Percentiles rank a stretch among this genome's conserved stretches.
Conservation (phyloP, 2,888 invertebrate species). For the Calameuta pallipes region DNA sequence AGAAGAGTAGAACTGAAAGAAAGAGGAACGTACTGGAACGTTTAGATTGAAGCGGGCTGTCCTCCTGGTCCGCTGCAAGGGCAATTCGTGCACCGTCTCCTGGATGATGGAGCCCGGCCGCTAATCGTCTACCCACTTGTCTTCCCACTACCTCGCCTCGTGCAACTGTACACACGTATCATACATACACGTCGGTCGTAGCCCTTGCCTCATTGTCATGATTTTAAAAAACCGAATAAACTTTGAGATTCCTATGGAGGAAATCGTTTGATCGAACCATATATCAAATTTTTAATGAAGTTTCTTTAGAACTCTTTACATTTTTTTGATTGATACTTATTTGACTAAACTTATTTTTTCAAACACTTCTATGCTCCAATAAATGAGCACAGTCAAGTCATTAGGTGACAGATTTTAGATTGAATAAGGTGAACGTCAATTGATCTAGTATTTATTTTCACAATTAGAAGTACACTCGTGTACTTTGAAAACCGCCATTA, state of each 20-base stretch:
- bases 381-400: background rate
- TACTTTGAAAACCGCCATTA: background rate
- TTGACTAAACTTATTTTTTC: background rate
- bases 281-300: background rate
- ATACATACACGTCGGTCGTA: background rate
- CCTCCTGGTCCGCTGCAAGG: slow-evolving; percentile 79
- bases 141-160: slow-evolving; percentile 65
- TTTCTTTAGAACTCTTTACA: background rate
- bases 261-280: background rate
- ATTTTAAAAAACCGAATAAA: background rate
- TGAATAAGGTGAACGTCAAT: background rate
- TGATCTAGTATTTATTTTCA: background rate
- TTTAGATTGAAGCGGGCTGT: slow-evolving; percentile 86
- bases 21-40: slow-evolving; percentile 82
- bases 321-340: background rate
- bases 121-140: slow-evolving; percentile 69
- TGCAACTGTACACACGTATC: slow-evolving; percentile 58
- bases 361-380: background rate
- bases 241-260: background rate
- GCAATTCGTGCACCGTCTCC: slow-evolving; percentile 68
- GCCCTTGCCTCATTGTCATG: background rate
- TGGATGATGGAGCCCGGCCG: slow-evolving; percentile 68
- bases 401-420: background rate
- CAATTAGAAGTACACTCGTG: background rate
- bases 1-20: slow-evolving; percentile 28